Percentiles rank a stretch among this genome's conserved stretches.
Evolutionary conservation across 1,140 invertebrate genomes (phyloP).

Genomic region (Agrypnia vestita): DNA sequence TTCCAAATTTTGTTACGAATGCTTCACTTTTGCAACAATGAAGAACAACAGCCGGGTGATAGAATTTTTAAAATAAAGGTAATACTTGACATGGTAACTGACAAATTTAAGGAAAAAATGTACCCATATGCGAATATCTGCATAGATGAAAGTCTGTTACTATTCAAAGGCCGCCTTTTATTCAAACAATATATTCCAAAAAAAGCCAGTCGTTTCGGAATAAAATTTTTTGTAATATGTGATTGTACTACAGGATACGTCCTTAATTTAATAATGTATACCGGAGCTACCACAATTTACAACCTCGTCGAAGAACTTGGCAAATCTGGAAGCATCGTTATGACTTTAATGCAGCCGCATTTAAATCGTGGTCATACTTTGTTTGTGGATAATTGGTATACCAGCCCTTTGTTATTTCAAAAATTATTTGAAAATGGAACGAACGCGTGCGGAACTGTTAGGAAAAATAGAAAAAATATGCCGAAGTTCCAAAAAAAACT

Average conservation of each 20-base stretch:
- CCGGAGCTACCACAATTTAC: slow-evolving; percentile 56
- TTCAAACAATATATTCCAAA: slow-evolving; percentile 62
- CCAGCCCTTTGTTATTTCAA: slow-evolving; percentile 58
- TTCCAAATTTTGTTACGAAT: slow-evolving; percentile 1
- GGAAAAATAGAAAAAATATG: slow-evolving; percentile 60
- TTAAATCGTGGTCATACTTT: slow-evolving; percentile 61
- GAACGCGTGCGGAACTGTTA: slow-evolving; percentile 62
- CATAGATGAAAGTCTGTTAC: slow-evolving; percentile 61
- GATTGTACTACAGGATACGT: slow-evolving; percentile 64
- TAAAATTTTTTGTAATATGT: slow-evolving; percentile 62
- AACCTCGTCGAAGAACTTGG: slow-evolving; percentile 52
- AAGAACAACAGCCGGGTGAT: neutral
- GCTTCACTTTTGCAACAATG: too few species aligned
- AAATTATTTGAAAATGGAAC: slow-evolving; percentile 59
- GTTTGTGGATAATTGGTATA: slow-evolving; percentile 63
- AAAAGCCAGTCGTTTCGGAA: slow-evolving; percentile 62
- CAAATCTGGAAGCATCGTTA: slow-evolving; percentile 62
- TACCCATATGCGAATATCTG: slow-evolving; percentile 49
- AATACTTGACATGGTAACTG: neutral
- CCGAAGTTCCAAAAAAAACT: slow-evolving; percentile 60
- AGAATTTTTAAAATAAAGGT: neutral
- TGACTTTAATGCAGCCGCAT: slow-evolving; percentile 58
- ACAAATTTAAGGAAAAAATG: slow-evolving; percentile 31
- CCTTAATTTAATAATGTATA: slow-evolving; percentile 65
- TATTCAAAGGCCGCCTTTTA: slow-evolving; percentile 61